Evolutionary conservation across 23 tunicate species (phyloP).

Genomic region (Oikopleura albicans): DNA sequence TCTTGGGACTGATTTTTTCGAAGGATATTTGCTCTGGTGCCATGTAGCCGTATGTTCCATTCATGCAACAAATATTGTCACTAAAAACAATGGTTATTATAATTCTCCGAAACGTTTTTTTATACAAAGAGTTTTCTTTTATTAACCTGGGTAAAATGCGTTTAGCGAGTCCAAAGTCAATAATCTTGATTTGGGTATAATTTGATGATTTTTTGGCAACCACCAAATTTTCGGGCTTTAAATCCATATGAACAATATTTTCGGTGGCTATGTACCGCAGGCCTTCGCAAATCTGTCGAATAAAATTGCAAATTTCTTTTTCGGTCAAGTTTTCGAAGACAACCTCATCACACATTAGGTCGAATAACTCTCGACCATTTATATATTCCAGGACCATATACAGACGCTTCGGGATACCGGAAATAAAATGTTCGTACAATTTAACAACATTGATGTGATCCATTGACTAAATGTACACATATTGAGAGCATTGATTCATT

Average conservation of each 20-base stretch:
- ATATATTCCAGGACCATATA: neutral
- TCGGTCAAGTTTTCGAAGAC: neutral
- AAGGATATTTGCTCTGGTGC: neutral
- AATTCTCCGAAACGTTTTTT: too few species aligned
- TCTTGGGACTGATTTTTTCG: neutral
- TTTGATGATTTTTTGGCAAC: neutral
- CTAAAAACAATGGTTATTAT: too few species aligned
- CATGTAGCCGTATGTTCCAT: neutral
- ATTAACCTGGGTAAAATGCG: neutral
- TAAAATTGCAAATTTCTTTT: neutral
- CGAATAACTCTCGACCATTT: neutral
- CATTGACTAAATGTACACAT: too few species aligned
- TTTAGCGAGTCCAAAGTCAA: neutral
- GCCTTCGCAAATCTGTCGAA: neutral
- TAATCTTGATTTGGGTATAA: neutral
- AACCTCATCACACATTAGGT: neutral
- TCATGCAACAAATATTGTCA: neutral
- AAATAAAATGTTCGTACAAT: neutral
- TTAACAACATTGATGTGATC: neutral
- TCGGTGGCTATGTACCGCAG: neutral
- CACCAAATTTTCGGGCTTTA: neutral
- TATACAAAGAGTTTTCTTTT: too few species aligned
- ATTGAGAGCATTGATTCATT: too few species aligned
- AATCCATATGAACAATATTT: neutral
- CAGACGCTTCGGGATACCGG: neutral